Percentiles rank a stretch among this genome's conserved stretches.
These are phyloP conservation scores for Charanyca ferruginea DNA, from an alignment of 2,888 invertebrate genomes.

Conservation along the genomic window DNA sequence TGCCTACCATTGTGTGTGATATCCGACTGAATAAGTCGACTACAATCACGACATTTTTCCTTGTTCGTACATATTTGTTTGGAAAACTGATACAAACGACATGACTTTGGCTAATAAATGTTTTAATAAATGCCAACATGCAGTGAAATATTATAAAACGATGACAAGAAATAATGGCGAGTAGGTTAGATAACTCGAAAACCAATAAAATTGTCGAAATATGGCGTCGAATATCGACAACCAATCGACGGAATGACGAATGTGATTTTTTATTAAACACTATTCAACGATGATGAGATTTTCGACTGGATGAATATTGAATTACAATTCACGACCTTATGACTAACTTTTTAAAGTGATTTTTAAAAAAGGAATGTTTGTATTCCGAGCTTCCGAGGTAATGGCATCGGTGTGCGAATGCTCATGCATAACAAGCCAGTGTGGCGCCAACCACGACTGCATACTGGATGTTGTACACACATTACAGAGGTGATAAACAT, in stretches of 20 bases:
- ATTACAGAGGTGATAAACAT: slow-evolving; percentile 37
- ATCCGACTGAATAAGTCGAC: slow-evolving; percentile 55
- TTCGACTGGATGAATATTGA: neutral
- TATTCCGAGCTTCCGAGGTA: slow-evolving; percentile 7
- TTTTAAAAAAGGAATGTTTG: slow-evolving; percentile 25
- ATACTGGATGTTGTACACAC: slow-evolving; percentile 21
- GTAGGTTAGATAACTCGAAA: neutral
- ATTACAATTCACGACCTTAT: slow-evolving; percentile 21
- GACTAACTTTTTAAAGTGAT: slow-evolving; percentile 20
- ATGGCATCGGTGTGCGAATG: slow-evolving; percentile 29
- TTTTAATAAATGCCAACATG: slow-evolving; percentile 32
- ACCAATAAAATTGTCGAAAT: slow-evolving; percentile 16
- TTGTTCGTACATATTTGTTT: slow-evolving; percentile 39
- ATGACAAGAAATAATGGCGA: slow-evolving; percentile 5
- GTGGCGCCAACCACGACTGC: slow-evolving; percentile 34
- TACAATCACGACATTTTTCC: slow-evolving; percentile 42
- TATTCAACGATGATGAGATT: neutral
- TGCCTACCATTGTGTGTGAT: slow-evolving; percentile 52
- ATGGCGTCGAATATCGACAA: neutral
- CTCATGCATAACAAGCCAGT: slow-evolving; percentile 47
- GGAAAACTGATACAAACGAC: slow-evolving; percentile 19
- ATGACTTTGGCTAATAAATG: slow-evolving; percentile 14
- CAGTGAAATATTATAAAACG: slow-evolving; percentile 18
- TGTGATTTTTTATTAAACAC: slow-evolving; percentile 7
- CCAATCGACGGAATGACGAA: slow-evolving; percentile 19